Evolutionary conservation across 23 tunicate species (phyloP).

Genomic region (Halocynthia aurantium): DNA sequence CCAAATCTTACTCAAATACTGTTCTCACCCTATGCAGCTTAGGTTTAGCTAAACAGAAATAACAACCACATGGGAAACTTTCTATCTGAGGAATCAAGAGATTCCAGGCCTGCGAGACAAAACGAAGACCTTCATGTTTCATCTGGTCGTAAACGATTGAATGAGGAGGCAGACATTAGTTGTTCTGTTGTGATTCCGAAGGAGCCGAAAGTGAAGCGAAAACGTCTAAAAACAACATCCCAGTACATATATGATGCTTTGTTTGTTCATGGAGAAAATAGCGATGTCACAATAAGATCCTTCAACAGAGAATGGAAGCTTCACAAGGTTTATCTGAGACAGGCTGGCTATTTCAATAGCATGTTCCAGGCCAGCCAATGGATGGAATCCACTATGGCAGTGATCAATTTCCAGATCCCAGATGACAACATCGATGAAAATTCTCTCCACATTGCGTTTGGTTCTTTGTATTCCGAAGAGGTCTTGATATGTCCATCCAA

Average conservation of each 20-base stretch:
- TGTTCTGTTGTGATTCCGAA: no score
- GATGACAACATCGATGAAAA: constrained; percentile 59
- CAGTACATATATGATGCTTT: constrained; percentile 88
- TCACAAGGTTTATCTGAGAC: constrained; percentile 88
- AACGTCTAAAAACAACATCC: constrained; percentile 48
- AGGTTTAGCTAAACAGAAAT: no score
- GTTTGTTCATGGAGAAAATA: constrained; percentile 82
- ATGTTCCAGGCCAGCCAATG: constrained; percentile 69
- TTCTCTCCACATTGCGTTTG: constrained; percentile 71
- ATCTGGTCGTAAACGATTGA: no score
- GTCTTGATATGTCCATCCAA: constrained; percentile 43
- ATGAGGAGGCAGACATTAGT: no score
- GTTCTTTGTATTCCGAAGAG: constrained; percentile 84
- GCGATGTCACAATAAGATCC: constrained; percentile 72
- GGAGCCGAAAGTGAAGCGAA: constrained; percentile 8
- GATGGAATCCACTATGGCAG: constrained; percentile 54
- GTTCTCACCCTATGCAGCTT: no score
- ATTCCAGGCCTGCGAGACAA: no score
- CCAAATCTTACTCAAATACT: no score
- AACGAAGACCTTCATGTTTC: no score
- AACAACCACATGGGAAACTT: no score
- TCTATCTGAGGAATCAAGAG: no score
- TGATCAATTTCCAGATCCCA: constrained; percentile 79
- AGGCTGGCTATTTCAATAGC: constrained; percentile 75
- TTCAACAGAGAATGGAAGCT: constrained; percentile 76